phyloP scores from a whole-genome alignment of 2,797 vertebrate species.

The Siniperca obscura region DNA sequence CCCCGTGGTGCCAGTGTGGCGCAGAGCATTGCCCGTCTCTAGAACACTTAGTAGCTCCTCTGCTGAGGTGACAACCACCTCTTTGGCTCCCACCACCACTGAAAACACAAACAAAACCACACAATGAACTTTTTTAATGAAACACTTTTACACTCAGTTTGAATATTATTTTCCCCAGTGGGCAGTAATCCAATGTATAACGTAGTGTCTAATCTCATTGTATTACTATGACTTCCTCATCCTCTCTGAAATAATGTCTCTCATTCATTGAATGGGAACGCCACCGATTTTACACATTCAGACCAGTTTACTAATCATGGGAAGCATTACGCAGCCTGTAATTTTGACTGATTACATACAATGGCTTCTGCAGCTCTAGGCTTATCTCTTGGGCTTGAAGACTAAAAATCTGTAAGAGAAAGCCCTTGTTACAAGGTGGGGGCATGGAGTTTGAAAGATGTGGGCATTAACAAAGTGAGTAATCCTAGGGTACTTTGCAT shows the following conservation, averaged over 20 bases:
- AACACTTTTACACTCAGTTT: not conserved
- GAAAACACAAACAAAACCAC: slow-evolving; percentile 51
- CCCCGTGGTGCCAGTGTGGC: slow-evolving; percentile 87
- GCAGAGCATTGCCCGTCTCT: slow-evolving; percentile 87
- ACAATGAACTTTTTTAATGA: not conserved
- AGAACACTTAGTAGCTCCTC: slow-evolving; percentile 90
- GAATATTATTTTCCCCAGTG: not conserved
- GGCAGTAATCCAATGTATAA: not conserved
- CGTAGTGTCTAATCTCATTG: not conserved
- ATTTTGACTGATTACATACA: not conserved
- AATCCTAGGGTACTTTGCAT: too few relatives aligned
- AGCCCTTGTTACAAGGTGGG: not conserved
- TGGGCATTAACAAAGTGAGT: not conserved
- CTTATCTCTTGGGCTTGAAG: not conserved
- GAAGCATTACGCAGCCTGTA: not conserved
- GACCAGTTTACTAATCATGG: not conserved
- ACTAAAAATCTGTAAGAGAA: not conserved
- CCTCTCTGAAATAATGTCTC: not conserved
- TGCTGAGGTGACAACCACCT: slow-evolving; percentile 85
- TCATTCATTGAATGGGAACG: not conserved
- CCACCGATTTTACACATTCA: not conserved
- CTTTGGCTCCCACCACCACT: slow-evolving; percentile 93
- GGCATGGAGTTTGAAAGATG: not conserved
- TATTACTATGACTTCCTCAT: not conserved
- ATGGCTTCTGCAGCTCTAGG: not conserved